Evolutionary conservation across 2,797 vertebrate species (phyloP), one percentile per base, ranked within the genome.

Genomic region (Pangasius mekongensis): DNA sequence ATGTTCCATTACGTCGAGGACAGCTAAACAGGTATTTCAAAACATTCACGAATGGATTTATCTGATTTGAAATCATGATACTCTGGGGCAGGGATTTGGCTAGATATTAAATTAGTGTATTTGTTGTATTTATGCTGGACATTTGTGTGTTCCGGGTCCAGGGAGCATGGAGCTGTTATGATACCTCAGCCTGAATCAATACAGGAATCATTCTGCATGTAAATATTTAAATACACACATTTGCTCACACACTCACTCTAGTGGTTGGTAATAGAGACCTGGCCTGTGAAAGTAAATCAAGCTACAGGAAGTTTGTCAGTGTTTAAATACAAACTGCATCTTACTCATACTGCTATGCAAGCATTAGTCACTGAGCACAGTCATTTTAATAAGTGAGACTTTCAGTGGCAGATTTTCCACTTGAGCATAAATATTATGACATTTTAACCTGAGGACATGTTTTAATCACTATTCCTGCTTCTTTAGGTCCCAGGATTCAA

Each of bases 141-240:
- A 39, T n/a, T 20, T 39, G 13, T 88, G 73, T 87, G 20, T 88
- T 82, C 66, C 71, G 39, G 86, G 9, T 64, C 83, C 88, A 96
- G 95, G 88, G 94, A 95, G 14, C 18, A 74, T 20, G 77, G 67
- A 16, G 0, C 86, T 43, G 86, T 3, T 54, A 74, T 91, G 64
- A 7, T 62, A 10, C 33, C 89, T 43, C 74, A 18, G 30, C 27
- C 36, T 60, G 27, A 39, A 58, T 16, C 30, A 30, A 33, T 27
- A 22, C 64, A 83, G 86, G 64, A 89, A 13, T 0, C 9, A 2
- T 78, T 43, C 73, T 14, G 1, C 74, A 66, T 86, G 73, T 86
- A 71, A 78, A 78, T 86, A 86, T 78, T 78, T 83, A 52, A 24
- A 33, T 56, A 43, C 3, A 24, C 60, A 24, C 84, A 36, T n/a